These are phyloP conservation scores for Bombylius discolor DNA, from an alignment of 2,888 invertebrate species.

Conservation along the genomic window DNA sequence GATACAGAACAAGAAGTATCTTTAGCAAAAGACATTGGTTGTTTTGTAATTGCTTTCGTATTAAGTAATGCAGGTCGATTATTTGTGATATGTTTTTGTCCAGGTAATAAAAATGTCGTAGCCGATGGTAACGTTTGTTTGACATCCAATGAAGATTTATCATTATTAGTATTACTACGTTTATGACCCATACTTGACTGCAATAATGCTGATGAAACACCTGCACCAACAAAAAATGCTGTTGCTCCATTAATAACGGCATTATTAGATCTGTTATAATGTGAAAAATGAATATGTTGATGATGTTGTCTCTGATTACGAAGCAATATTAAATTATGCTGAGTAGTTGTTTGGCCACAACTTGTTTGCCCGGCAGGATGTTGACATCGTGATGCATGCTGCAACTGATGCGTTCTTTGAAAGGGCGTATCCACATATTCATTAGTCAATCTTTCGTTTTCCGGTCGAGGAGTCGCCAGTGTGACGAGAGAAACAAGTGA, in stretches of 20 bases:
- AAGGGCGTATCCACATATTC: slow-evolving; percentile 87
- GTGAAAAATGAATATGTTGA: slow-evolving; percentile 17
- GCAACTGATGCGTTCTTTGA: slow-evolving; percentile 39
- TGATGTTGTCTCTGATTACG: slow-evolving; percentile 17
- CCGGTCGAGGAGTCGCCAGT: slow-evolving; percentile 63
- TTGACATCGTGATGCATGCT: slow-evolving; percentile 39
- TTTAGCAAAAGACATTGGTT: slow-evolving; percentile 38
- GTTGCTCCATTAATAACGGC: slow-evolving; percentile 16
- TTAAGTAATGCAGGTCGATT: slow-evolving; percentile 22
- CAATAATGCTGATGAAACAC: slow-evolving; percentile 16
- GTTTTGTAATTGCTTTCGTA: slow-evolving; percentile 40
- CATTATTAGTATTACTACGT: slow-evolving; percentile 11
- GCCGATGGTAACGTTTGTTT: slow-evolving; percentile 17
- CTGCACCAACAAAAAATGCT: slow-evolving; percentile 6
- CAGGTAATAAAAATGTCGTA: slow-evolving; percentile 12
- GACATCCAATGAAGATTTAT: slow-evolving; percentile 9
- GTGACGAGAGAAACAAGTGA: slow-evolving; percentile 37
- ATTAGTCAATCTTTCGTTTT: slow-evolving; percentile 74
- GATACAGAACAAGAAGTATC: slow-evolving; percentile 37
- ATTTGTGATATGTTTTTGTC: slow-evolving; percentile 9
- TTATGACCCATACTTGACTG: slow-evolving; percentile 20
- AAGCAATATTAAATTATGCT: slow-evolving; percentile 42
- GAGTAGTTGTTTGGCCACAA: slow-evolving; percentile 39
- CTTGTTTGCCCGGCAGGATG: slow-evolving; percentile 36
- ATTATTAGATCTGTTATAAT: slow-evolving; percentile 15